Percentiles rank a stretch among this genome's conserved stretches.
Conservation (phyloP, 2,888 invertebrate genomes). For the Archips xylosteana region DNA sequence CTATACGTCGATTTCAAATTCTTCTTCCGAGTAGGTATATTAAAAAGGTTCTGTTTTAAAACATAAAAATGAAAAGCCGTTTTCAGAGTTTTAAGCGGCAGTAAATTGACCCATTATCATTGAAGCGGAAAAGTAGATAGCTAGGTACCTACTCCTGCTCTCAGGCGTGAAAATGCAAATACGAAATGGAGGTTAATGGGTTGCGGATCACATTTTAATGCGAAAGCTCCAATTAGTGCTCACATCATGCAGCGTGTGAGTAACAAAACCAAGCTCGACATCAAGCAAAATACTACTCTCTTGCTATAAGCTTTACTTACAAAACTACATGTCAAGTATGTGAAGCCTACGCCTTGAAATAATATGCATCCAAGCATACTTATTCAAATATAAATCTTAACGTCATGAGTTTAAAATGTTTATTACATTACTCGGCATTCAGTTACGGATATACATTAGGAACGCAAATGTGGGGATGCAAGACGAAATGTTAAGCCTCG, state of each 20-base stretch:
- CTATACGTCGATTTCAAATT: not conserved
- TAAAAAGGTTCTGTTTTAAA: not conserved
- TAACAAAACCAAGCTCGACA: not conserved
- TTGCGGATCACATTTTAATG: conserved; percentile 58
- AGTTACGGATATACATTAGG: conserved; percentile 28
- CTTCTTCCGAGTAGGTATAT: not conserved
- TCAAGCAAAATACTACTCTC: conserved; percentile 8
- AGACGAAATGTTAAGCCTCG: conserved; percentile 39
- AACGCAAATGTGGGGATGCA: conserved; percentile 27
- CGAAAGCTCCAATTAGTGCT: conserved; percentile 59
- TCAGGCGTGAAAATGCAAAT: conserved; percentile 52
- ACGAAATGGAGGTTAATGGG: conserved; percentile 59
- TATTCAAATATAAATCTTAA: conserved; percentile 22
- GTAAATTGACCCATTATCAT: conserved; percentile 28
- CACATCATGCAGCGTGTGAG: conserved; percentile 24
- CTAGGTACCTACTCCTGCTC: conserved; percentile 23
- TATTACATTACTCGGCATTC: not conserved
- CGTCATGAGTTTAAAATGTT: conserved; percentile 1
- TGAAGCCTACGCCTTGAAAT: conserved; percentile 8
- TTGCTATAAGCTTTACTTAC: conserved; percentile 6
- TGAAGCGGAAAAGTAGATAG: conserved; percentile 25
- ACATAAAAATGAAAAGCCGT: conserved; percentile 6
- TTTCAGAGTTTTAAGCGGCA: conserved; percentile 23
- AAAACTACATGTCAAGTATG: conserved; percentile 4
- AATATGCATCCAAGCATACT: conserved; percentile 8